Percentiles rank a stretch among this genome's conserved stretches.
Conservation (phyloP, 2,797 vertebrate species). For the Hephaestus fuliginosus region DNA sequence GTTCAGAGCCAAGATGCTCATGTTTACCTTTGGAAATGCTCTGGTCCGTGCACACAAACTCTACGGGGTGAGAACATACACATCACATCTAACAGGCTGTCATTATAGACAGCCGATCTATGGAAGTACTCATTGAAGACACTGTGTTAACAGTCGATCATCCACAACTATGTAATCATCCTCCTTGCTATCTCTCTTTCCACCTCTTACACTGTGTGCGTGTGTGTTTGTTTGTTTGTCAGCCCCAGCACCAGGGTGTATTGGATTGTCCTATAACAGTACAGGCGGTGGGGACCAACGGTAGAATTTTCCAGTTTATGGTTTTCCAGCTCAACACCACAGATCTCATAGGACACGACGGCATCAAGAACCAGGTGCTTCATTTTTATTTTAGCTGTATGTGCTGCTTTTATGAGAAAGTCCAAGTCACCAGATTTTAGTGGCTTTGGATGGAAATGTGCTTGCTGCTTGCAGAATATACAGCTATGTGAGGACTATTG, state of each 20-base stretch:
- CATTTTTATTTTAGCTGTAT: background rate
- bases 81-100: constrained; percentile 38
- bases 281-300: constrained; percentile 92
- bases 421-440: too few relatives aligned
- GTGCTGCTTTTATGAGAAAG: background rate
- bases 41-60: constrained; percentile 88
- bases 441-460: background rate
- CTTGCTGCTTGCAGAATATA: background rate
- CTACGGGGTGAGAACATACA: constrained; percentile 87
- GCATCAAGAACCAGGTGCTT: constrained; percentile 91
- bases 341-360: constrained; percentile 85
- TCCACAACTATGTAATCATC: background rate
- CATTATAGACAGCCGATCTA: background rate
- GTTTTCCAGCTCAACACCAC: constrained; percentile 97
- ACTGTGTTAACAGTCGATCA: background rate
- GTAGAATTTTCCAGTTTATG: constrained; percentile 92
- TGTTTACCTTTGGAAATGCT: constrained; percentile 94
- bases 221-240: constrained; percentile 28
- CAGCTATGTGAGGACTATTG: background rate
- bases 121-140: background rate
- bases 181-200: background rate
- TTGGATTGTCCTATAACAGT: constrained; percentile 91
- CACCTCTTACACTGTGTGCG: background rate
- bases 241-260: constrained; percentile 81
- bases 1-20: constrained; percentile 93